Conservation (phyloP, 2,113 vertebrate genomes). For the Nanorana parkeri region DNA sequence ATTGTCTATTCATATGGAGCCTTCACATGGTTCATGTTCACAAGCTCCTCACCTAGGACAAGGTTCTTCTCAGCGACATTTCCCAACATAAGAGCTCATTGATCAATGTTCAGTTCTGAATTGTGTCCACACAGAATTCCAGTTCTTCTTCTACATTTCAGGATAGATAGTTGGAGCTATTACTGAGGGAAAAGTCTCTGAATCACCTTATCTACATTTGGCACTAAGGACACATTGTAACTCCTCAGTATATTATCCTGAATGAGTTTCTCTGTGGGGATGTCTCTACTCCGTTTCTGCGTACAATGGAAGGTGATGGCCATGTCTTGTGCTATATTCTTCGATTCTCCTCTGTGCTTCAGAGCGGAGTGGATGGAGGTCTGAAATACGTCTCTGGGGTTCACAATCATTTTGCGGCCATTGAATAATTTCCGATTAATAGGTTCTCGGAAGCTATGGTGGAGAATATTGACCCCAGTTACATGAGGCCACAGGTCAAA, state of each 20-base stretch:
- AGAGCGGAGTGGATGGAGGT: not conserved
- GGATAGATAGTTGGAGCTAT: not conserved
- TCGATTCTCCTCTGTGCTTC: not conserved
- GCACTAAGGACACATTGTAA: not conserved
- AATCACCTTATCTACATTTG: not conserved
- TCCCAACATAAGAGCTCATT: no score
- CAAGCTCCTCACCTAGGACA: no score
- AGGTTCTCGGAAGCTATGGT: not conserved
- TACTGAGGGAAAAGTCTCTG: constrained; percentile 1
- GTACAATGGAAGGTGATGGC: constrained; percentile 3
- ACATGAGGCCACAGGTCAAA: constrained; percentile 17
- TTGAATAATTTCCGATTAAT: not conserved
- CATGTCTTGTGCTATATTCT: not conserved
- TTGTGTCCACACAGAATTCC: no score
- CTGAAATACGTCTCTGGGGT: not conserved
- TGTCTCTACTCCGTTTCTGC: not conserved
- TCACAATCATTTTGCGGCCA: constrained; percentile 3
- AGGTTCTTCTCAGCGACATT: no score
- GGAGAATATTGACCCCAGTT: constrained; percentile 25
- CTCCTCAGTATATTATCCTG: not conserved
- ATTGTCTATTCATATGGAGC: no score
- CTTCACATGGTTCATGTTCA: no score
- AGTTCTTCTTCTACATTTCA: no score
- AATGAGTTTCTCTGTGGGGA: not conserved
- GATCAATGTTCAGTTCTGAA: no score